Evolutionary conservation across 2,797 vertebrate species (phyloP).

Genomic region (Delichon dasypus): DNA sequence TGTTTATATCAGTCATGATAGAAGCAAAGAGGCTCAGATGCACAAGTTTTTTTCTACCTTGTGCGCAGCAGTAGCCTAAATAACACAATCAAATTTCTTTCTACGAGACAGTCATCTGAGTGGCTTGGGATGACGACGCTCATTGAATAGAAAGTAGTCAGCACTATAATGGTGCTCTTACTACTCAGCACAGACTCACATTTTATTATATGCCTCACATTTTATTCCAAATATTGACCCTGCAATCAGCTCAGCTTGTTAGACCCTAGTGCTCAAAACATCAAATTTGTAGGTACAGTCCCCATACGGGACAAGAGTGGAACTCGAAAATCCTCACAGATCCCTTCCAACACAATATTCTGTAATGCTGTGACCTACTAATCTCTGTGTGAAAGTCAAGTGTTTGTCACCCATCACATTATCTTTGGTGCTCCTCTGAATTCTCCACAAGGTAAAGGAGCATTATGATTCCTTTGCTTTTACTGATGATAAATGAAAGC

Average conservation of each 20-base stretch:
- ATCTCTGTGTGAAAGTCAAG: neutral
- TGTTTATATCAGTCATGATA: neutral
- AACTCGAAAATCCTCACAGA: neutral
- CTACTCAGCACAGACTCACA: neutral
- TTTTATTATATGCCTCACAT: neutral
- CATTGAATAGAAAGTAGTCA: neutral
- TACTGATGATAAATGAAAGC: neutral
- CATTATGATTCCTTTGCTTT: neutral
- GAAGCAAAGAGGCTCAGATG: neutral
- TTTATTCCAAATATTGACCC: neutral
- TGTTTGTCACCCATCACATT: neutral
- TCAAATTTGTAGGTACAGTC: too few species aligned
- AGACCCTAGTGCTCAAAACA: neutral
- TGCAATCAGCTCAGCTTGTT: neutral
- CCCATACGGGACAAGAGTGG: neutral
- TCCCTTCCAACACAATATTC: neutral
- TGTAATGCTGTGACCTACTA: neutral
- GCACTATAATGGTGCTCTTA: neutral
- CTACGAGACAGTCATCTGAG: neutral
- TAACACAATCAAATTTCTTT: neutral
- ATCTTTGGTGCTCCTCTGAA: neutral
- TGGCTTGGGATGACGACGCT: neutral
- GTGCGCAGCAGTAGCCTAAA: neutral
- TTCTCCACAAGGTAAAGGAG: neutral
- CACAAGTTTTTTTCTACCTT: neutral